These are phyloP conservation scores for Peromyscus californicus DNA, from an alignment of 2,113 vertebrate species.

Conservation along the genomic window DNA sequence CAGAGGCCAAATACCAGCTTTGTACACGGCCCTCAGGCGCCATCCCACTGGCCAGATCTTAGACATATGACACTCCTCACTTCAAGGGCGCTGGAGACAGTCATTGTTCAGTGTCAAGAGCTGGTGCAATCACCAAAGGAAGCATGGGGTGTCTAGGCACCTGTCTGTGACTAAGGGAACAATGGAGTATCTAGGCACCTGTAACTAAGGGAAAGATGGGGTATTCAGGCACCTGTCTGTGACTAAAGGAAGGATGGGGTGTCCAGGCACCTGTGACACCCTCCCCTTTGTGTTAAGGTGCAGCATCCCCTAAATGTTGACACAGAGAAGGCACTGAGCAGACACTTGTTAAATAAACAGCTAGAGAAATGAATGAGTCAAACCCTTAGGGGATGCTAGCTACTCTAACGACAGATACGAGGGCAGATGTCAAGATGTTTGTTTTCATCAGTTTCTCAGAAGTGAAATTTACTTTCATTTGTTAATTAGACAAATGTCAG, in stretches of 20 bases:
- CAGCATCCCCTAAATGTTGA: background rate
- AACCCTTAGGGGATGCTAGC: background rate
- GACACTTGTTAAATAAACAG: background rate
- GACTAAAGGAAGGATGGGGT: background rate
- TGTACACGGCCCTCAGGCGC: background rate
- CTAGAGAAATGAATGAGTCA: background rate
- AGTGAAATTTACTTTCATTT: conserved; percentile 32
- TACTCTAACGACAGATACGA: background rate
- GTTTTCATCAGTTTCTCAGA: background rate
- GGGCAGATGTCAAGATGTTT: background rate
- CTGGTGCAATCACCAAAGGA: background rate
- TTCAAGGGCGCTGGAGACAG: background rate
- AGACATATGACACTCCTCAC: background rate
- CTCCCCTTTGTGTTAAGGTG: background rate
- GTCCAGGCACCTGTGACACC: background rate
- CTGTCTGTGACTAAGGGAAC: background rate
- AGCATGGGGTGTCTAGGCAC: fast-evolving
- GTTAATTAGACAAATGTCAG: background rate
- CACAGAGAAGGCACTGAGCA: background rate
- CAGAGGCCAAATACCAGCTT: background rate
- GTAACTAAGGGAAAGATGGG: too few relatives aligned
- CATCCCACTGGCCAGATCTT: background rate
- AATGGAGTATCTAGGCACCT: background rate
- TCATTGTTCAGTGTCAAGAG: background rate
- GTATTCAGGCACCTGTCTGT: too few relatives aligned